Base-by-base conservation (phyloP, 1,140 invertebrate genomes). In the Coptotermes formosanus region DNA sequence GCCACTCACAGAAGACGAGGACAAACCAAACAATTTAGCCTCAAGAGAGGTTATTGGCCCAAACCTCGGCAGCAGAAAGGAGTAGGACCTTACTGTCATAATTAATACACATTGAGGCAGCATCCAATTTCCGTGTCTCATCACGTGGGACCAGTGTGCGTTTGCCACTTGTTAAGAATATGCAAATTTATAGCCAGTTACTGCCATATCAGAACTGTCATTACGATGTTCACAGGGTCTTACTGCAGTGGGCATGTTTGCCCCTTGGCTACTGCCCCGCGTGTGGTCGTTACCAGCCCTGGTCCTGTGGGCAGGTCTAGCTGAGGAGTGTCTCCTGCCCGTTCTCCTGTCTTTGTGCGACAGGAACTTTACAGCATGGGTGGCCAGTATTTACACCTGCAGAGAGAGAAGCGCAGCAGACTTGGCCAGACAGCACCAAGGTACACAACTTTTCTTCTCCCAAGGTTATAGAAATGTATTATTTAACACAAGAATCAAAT, bases 331-430 rank as follows among this genome's bases (percentile, higher is more conserved):
- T 3, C 88, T 93, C 19, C 89, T 93, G 25, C 92, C 92, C 0
- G 88, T 92, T 0, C 90, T 92, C 44, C 88, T 93, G 21, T 91
- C 91, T 1, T 88, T 92, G 85, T 91, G 91, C 87, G 92, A 93
- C 88, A 91, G 91, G 87, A 92, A 91, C 89, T 92, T 93, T 87
- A 90, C 90, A 25, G 89, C 89, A 11, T 92, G 92, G 88, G 91
- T 92, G 11, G 91, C 91, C 43, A 90, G 90, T 88, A 89, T 92
- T 30, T 91, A 92, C 89, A 91, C 91, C 64, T 91, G 91, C 84
- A 89, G 16, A 88, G 87, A 88, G 6, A 85, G 59, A 19, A 21
- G 44, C 8, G 19, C 82, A 14, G 32, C 86, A 7, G 88, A 89
- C 23, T 86, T 88, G 52, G 85, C 88, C 23, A 59, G 86, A 83